A percentile compares a stretch with the other conserved stretches of the same genome.
phyloP scores from a whole-genome alignment of 1,140 invertebrate genomes.

The Dinothrombium tinctorium region DNA sequence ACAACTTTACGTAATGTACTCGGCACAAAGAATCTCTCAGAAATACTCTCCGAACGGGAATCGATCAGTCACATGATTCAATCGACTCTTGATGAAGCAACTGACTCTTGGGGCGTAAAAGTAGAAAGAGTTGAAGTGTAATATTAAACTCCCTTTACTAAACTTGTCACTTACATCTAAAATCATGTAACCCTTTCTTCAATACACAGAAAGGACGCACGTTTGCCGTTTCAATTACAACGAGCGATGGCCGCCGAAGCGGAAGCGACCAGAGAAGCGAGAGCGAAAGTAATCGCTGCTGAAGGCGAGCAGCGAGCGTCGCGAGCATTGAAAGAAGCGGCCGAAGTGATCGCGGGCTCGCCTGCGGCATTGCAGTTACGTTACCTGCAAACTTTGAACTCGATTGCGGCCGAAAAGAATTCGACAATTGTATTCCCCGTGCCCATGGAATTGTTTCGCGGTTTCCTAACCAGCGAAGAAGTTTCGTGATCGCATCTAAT shows the following conservation, averaged over 20 bases:
- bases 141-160: conserved; percentile 23
- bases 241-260: conserved; percentile 67
- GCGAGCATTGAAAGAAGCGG: conserved; percentile 29
- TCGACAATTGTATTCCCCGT: conserved; percentile 23
- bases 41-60: conserved; percentile 30
- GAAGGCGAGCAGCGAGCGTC: conserved; percentile 17
- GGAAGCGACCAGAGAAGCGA: conserved; percentile 54
- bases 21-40: conserved; percentile 28
- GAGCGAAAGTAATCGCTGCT: conserved; percentile 27
- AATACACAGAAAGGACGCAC: conserved; percentile 70
- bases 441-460: conserved; percentile 1
- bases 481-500: too few species aligned
- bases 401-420: conserved; percentile 23
- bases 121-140: conserved; percentile 35
- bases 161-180: too few species aligned
- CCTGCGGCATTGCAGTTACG: conserved; percentile 22
- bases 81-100: conserved; percentile 28
- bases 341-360: conserved; percentile 27
- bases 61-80: conserved; percentile 28
- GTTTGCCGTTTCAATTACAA: conserved; percentile 54
- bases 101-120: conserved; percentile 36
- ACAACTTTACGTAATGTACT: conserved; percentile 28
- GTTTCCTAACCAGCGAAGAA: too few species aligned
- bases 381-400: conserved; percentile 22
- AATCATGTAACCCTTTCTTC: conserved; percentile 11